Evolutionary conservation across 2,797 vertebrate species (phyloP).

Genomic region (Gouania willdenowi): DNA sequence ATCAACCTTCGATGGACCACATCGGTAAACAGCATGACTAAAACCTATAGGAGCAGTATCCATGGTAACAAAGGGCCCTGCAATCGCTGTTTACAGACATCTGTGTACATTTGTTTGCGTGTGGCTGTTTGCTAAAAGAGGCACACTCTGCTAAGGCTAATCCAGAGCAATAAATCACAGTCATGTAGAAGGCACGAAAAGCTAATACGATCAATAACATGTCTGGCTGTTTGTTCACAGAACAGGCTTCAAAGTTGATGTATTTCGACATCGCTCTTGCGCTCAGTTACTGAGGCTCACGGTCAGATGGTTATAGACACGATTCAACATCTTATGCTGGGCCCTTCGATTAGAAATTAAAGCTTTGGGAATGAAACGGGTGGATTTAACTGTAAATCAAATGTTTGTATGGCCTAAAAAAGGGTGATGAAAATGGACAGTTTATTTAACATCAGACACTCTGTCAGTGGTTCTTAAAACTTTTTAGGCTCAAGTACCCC

Average conservation of each 20-base stretch:
- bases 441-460: too few species aligned
- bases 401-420: too few species aligned
- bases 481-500: too few species aligned
- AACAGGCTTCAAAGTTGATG: neutral
- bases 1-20: slow-evolving; percentile 12
- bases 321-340: neutral
- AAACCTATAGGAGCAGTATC: slow-evolving; percentile 2
- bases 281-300: neutral
- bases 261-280: neutral
- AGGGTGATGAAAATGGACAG: too few species aligned
- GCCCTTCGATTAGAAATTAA: neutral
- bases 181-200: slow-evolving; percentile 5
- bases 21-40: neutral
- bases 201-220: slow-evolving; percentile 29
- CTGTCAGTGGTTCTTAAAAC: too few species aligned
- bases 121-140: slow-evolving; percentile 6
- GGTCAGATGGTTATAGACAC: neutral
- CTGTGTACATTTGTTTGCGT: slow-evolving; percentile 1
- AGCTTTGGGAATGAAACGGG: neutral
- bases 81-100: neutral
- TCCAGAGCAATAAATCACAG: slow-evolving; percentile 27
- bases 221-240: slow-evolving; percentile 7
- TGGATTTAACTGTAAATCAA: too few species aligned
- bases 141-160: slow-evolving; percentile 10
- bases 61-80: slow-evolving; percentile 17